These are phyloP conservation scores for Brachypterus glaber DNA, from an alignment of 2,888 invertebrate genomes.

Conservation along the genomic window DNA sequence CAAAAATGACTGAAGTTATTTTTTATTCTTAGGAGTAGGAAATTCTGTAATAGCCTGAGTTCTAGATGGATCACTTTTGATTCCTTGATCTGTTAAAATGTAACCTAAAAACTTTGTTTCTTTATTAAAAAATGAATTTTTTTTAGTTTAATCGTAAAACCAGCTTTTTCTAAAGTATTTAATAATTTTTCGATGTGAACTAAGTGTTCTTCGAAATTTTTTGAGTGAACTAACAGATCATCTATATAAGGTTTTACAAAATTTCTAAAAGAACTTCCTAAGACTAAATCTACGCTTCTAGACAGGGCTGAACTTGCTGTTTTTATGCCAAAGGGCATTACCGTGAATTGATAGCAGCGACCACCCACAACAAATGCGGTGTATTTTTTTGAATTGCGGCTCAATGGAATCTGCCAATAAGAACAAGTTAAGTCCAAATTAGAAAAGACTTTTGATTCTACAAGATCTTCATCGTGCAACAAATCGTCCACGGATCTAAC, in stretches of 20 bases:
- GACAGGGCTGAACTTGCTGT: too few species aligned
- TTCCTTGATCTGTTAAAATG: conserved; percentile 10
- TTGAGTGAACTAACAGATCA: not conserved
- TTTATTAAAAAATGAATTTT: conserved; percentile 19
- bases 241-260: conserved; percentile 15
- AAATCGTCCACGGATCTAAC: too few species aligned
- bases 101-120: conserved; percentile 17
- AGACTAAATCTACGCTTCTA: too few species aligned
- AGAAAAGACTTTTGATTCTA: too few species aligned
- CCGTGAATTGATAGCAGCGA: too few species aligned
- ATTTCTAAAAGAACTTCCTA: too few species aligned
- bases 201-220: conserved; percentile 12
- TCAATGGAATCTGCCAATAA: too few species aligned
- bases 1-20: not conserved
- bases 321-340: too few species aligned
- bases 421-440: too few species aligned
- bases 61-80: not conserved
- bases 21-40: not conserved
- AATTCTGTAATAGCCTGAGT: not conserved
- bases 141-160: not conserved
- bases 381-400: too few species aligned
- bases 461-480: too few species aligned
- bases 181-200: not conserved
- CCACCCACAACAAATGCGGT: too few species aligned
- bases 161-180: not conserved